Percentiles rank a stretch among this genome's conserved stretches.
Evolutionary conservation across 2,113 vertebrate genomes (phyloP).

Genomic region (Aleadryas rufinucha): DNA sequence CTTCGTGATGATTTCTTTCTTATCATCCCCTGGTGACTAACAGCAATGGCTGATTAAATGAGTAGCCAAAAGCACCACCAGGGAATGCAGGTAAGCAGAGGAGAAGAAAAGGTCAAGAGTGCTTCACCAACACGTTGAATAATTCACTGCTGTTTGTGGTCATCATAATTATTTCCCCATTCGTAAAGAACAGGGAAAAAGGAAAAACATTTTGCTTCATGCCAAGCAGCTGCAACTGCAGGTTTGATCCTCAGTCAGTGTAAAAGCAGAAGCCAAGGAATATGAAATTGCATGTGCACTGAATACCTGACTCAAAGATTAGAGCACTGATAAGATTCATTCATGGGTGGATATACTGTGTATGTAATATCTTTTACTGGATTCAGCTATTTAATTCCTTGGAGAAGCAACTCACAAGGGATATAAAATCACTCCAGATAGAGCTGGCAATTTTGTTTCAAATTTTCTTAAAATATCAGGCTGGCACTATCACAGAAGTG

Average conservation of each 20-base stretch:
- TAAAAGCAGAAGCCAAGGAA: background rate
- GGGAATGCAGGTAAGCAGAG: background rate
- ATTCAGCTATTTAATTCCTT: background rate
- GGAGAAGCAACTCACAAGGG: background rate
- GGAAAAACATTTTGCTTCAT: background rate
- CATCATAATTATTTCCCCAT: background rate
- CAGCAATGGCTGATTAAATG: background rate
- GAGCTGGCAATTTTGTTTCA: background rate
- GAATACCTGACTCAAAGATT: background rate
- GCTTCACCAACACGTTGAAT: background rate
- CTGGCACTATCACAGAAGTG: background rate
- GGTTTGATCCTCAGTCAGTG: background rate
- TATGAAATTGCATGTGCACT: background rate
- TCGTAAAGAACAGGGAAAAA: background rate
- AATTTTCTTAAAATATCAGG: background rate
- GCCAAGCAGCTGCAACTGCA: background rate
- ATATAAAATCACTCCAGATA: background rate
- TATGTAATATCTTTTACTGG: background rate
- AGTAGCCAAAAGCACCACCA: background rate
- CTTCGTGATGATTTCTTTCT: background rate
- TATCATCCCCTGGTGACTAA: background rate
- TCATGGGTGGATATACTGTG: background rate
- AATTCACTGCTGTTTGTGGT: background rate
- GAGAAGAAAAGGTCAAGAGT: background rate
- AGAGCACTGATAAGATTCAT: background rate